These are phyloP conservation scores for Fopius arisanus DNA, from an alignment of 1,140 invertebrate genomes.

Conservation along the genomic window DNA sequence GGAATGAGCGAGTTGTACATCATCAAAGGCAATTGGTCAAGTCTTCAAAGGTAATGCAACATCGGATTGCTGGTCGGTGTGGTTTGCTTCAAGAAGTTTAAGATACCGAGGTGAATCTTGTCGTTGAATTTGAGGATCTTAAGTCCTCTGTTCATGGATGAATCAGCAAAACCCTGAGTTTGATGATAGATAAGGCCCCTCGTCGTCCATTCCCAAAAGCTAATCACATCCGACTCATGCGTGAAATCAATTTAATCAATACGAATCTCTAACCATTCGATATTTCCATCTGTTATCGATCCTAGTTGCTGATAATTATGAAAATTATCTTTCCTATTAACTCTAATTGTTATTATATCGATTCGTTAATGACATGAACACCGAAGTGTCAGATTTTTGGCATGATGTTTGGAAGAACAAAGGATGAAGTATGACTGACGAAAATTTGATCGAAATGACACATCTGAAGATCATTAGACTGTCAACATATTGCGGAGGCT, in stretches of 20 bases:
- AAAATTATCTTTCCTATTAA: no score
- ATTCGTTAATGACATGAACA: no score
- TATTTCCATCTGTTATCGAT: no score
- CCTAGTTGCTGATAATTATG: no score
- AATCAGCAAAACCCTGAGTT: not conserved
- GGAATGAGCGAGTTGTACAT: not conserved
- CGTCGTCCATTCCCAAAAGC: no score
- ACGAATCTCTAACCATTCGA: no score
- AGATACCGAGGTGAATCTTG: not conserved
- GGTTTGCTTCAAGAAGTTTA: not conserved
- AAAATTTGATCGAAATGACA: not conserved
- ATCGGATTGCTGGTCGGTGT: not conserved
- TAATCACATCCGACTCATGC: no score
- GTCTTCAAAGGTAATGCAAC: not conserved
- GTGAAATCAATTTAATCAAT: no score
- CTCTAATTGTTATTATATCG: no score
- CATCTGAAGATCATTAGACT: not conserved
- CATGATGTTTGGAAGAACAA: no score
- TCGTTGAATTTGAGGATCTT: not conserved
- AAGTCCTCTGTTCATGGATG: not conserved
- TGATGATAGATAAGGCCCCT: not conserved
- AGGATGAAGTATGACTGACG: not conserved
- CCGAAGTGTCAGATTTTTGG: no score
- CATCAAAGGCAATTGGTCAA: constrained; percentile 8
- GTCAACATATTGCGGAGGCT: not conserved